Conservation (phyloP, 2,888 invertebrate species). For the Cryptocheilus praepositus region DNA sequence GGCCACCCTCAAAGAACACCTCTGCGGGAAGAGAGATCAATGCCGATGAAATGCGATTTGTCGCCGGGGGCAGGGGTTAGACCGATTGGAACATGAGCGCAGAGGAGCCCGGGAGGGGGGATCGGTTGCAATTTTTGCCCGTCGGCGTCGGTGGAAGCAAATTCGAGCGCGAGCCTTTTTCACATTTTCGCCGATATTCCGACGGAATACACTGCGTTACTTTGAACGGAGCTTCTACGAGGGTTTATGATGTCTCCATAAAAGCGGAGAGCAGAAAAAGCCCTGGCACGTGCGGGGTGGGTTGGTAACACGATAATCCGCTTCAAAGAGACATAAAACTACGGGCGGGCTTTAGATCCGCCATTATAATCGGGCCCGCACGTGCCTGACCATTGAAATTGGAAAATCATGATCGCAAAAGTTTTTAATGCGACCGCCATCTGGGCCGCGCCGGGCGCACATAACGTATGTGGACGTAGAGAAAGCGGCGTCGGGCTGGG, state of each 20-base stretch:
- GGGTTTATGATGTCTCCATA: background rate
- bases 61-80: too few relatives aligned
- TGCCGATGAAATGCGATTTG: too few relatives aligned
- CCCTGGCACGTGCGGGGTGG: slow-evolving; percentile 33
- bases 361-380: slow-evolving; percentile 35
- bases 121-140: too few relatives aligned
- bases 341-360: slow-evolving; percentile 1
- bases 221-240: background rate
- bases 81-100: too few relatives aligned
- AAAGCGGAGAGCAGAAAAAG: background rate
- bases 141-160: too few relatives aligned
- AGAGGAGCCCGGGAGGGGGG: too few relatives aligned
- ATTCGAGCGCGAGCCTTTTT: too few relatives aligned
- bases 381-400: slow-evolving; percentile 51
- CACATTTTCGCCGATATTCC: too few relatives aligned
- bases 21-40: too few relatives aligned
- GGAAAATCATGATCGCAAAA: slow-evolving; percentile 55
- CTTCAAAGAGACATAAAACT: slow-evolving; percentile 40
- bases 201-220: background rate
- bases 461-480: slow-evolving; percentile 16
- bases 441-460: slow-evolving; percentile 34
- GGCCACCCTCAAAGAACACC: too few relatives aligned
- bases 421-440: slow-evolving; percentile 55
- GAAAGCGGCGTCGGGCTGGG: background rate
- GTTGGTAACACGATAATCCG: slow-evolving; percentile 31